These are phyloP conservation scores for Pachymerium ferrugineum DNA, from an alignment of 2,888 invertebrate species.

Conservation along the genomic window DNA sequence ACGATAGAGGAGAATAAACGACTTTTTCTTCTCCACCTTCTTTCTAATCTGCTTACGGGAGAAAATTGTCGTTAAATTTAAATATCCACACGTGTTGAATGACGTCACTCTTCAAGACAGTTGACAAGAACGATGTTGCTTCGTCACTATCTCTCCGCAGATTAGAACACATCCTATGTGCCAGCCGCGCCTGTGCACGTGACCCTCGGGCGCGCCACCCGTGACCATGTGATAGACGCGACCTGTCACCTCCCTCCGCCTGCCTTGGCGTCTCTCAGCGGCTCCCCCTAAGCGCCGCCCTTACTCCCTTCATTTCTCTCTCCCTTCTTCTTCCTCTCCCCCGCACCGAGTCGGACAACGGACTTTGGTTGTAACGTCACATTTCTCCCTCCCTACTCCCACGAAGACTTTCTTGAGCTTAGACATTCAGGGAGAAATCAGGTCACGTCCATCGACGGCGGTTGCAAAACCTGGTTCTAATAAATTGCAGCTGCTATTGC, in stretches of 20 bases:
- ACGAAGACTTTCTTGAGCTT: too few relatives aligned
- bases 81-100: neutral
- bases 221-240: constrained; percentile 33
- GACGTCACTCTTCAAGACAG: neutral
- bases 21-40: neutral
- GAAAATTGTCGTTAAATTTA: too few relatives aligned
- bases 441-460: neutral
- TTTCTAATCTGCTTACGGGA: too few relatives aligned
- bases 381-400: too few relatives aligned
- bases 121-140: neutral
- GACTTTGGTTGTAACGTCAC: too few relatives aligned
- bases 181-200: constrained; percentile 30
- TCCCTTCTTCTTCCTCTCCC: neutral
- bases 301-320: constrained; percentile 14
- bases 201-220: constrained; percentile 31
- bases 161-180: constrained; percentile 32
- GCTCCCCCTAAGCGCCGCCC: constrained; percentile 25
- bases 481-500: neutral
- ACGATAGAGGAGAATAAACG: neutral
- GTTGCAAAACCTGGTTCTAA: neutral
- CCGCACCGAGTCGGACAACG: too few relatives aligned
- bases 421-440: neutral
- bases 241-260: constrained; percentile 33
- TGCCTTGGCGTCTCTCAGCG: neutral
- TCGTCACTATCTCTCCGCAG: constrained; percentile 20